Conservation (phyloP, 2,797 vertebrate species). For the Streptopelia turtur region DNA sequence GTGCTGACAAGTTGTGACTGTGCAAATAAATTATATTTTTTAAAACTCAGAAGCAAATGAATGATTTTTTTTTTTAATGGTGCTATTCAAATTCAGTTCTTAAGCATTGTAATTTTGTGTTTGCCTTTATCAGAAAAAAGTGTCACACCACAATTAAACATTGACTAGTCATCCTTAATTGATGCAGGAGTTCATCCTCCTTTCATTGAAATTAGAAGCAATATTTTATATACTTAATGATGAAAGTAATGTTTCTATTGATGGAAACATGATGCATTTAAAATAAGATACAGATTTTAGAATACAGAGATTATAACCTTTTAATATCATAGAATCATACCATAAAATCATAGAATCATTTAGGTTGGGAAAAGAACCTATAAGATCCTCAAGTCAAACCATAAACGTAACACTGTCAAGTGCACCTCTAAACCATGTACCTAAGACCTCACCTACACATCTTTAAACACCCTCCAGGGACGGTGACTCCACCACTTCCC, state of each 20-base stretch:
- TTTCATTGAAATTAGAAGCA: background rate
- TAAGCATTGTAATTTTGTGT: slow-evolving; percentile 18
- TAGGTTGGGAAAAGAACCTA: too few relatives aligned
- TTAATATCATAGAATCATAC: background rate
- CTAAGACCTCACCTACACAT: too few relatives aligned
- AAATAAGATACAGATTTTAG: background rate
- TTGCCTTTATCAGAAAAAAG: slow-evolving; percentile 17
- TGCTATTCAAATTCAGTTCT: background rate
- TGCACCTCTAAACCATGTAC: too few relatives aligned
- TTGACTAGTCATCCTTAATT: background rate
- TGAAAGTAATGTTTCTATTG: background rate
- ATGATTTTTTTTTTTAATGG: background rate
- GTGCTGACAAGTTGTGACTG: background rate
- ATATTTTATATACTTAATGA: background rate
- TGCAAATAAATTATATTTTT: background rate
- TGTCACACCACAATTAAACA: background rate
- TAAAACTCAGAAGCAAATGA: background rate
- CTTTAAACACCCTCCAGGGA: too few relatives aligned
- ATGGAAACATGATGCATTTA: background rate
- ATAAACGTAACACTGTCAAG: too few relatives aligned
- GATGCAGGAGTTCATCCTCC: background rate
- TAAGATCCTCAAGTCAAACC: too few relatives aligned
- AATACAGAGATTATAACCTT: background rate
- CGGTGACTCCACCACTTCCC: too few relatives aligned
- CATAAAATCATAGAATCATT: too few relatives aligned